Evolutionary conservation across 2,797 vertebrate genomes (phyloP), one percentile per base, ranked within the genome.

Genomic region (Sebastes trivittatus): DNA sequence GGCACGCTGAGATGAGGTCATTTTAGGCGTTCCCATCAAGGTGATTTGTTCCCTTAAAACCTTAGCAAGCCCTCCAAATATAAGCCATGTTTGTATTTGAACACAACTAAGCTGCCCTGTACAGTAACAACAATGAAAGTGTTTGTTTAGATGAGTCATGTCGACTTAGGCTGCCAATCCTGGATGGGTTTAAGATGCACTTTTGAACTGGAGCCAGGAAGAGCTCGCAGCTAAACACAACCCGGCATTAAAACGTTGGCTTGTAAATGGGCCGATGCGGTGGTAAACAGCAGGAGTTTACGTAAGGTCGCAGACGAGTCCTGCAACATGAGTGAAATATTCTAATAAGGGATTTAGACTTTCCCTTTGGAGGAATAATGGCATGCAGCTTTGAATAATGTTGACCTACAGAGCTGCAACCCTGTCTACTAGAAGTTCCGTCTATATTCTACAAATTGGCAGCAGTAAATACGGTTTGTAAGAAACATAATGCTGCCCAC

Each of bases 151-250:
- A 79, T 89, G 82, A 87, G 78, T 83, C 61, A 71, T 11, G 60
- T 27, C 3, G 22, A 75, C 61, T 60, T 54, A 46, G 58, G 78
- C 85, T 79, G 78, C 88, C 54, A 63, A 77, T 32, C 49, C 66
- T 70, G 81, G 76, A 77, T 70, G 75, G 22, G 29, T 85, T 83
- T 70, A 69, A 75, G 80, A 81, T 84, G 54, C 59, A 30, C 63
- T 85, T 83, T 75, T 88, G 86, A 88, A 77, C 49, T 2, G 54
- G 52, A 79, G 81, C 84, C 87, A 88, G 74, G 5, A 6, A 42
- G 32, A 71, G 78, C 75, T 72, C 29, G 1, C 34, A 60, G 75
- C 32, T 32, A 56, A 83, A 80, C 34, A 52, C 66, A 38, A 69
- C 36, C 30, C 11, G 11, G 18, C 74, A 81, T 79, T 73, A 76